Evolutionary conservation across 2,888 invertebrate genomes (phyloP).

Genomic region (Lucinisca nassula): DNA sequence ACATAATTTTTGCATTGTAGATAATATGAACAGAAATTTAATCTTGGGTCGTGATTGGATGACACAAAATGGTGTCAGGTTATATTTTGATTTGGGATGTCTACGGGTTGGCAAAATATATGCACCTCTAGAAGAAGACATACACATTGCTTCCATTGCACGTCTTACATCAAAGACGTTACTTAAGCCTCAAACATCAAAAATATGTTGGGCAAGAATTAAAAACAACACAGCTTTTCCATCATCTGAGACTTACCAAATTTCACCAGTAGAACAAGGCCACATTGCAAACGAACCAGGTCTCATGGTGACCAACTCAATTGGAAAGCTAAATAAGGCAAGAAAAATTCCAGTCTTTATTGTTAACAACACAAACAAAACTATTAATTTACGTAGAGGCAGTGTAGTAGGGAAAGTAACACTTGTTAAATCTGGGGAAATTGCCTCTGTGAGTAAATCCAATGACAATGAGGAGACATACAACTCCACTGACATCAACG

Average conservation of each 20-base stretch:
- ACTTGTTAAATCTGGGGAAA: background rate
- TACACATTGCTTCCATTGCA: slow-evolving; percentile 42
- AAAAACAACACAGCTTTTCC: background rate
- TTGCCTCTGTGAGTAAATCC: background rate
- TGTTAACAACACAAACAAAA: slow-evolving; percentile 37
- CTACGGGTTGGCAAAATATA: slow-evolving; percentile 31
- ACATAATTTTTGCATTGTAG: slow-evolving; percentile 25
- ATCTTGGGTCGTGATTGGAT: slow-evolving; percentile 28
- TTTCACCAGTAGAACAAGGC: slow-evolving; percentile 18
- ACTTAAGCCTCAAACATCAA: background rate
- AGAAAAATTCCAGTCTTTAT: slow-evolving; percentile 18
- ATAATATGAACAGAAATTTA: slow-evolving; percentile 33
- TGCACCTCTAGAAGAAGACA: slow-evolving; percentile 53
- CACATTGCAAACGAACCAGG: slow-evolving; percentile 32
- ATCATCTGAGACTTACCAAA: background rate
- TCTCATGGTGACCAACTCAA: slow-evolving; percentile 2
- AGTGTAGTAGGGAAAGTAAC: slow-evolving; percentile 4
- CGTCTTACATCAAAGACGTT: background rate
- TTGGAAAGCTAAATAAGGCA: background rate
- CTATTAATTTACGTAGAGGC: slow-evolving; percentile 18
- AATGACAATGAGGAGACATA: background rate
- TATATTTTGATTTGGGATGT: slow-evolving; percentile 48
- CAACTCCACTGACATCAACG: slow-evolving; percentile 8
- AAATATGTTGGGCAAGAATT: slow-evolving; percentile 14
- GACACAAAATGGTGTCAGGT: slow-evolving; percentile 17